A percentile compares a stretch with the other conserved stretches of the same genome.
Conservation (phyloP, 2,888 invertebrate species). For the Dryomyza anilis region DNA sequence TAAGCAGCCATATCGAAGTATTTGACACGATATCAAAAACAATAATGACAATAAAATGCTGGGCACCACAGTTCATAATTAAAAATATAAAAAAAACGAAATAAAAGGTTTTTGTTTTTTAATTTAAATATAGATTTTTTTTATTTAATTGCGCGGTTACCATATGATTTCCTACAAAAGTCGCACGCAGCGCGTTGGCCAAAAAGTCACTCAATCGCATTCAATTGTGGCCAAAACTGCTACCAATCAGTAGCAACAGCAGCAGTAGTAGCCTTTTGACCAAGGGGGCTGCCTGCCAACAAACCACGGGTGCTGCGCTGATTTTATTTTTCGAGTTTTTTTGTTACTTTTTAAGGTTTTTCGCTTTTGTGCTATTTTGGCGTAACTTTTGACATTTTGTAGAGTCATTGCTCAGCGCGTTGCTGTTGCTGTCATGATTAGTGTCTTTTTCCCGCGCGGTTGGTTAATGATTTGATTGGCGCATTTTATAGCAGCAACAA, state of each 20-base stretch:
- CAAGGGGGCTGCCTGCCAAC: neutral
- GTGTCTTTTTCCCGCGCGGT: neutral
- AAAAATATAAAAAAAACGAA: neutral
- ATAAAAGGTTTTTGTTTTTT: neutral
- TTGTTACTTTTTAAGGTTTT: neutral
- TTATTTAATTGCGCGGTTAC: neutral
- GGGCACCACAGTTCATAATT: neutral
- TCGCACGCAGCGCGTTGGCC: neutral
- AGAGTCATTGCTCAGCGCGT: neutral
- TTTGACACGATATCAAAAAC: neutral
- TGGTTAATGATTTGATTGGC: constrained; percentile 19
- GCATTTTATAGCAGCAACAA: neutral
- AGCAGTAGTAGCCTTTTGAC: too few relatives aligned
- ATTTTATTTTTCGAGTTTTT: neutral
- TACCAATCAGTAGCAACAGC: constrained; percentile 15
- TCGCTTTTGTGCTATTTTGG: neutral
- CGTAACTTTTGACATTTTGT: constrained; percentile 8
- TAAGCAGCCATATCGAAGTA: too few relatives aligned
- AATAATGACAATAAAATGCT: neutral
- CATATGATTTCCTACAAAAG: neutral
- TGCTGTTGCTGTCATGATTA: neutral
- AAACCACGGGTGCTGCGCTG: constrained; percentile 4
- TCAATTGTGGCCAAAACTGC: constrained; percentile 12
- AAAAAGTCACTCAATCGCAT: constrained; percentile 7
- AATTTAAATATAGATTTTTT: too few relatives aligned